Evolutionary conservation across 2,113 vertebrate genomes (phyloP).

Genomic region (Malurus alboscapulatus): DNA sequence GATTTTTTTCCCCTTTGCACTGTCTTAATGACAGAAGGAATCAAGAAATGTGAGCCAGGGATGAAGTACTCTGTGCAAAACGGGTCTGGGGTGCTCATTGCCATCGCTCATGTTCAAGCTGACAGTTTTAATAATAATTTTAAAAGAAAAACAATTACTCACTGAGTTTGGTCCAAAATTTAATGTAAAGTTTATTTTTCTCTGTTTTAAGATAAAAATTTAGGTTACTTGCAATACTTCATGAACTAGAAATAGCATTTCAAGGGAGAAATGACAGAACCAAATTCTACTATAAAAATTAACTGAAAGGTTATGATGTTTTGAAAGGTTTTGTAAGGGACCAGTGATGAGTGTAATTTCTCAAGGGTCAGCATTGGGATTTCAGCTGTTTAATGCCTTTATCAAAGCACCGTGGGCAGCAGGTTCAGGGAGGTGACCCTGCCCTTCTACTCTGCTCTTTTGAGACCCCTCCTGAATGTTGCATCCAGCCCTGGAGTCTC

Average conservation of each 20-base stretch:
- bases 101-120: neutral
- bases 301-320: neutral
- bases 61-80: neutral
- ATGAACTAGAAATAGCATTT: neutral
- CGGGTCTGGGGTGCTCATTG: neutral
- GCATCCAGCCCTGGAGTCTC: neutral
- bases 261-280: neutral
- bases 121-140: neutral
- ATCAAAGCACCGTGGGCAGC: neutral
- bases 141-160: neutral
- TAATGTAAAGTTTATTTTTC: neutral
- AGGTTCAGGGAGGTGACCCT: neutral
- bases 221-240: neutral
- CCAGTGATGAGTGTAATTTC: neutral
- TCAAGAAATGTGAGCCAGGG: fast-evolving
- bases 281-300: neutral
- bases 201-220: neutral
- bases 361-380: neutral
- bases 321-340: neutral
- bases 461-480: neutral
- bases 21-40: neutral
- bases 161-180: neutral
- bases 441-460: fast-evolving
- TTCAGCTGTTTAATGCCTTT: neutral
- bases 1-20: neutral